Conservation (phyloP, 2,888 invertebrate species). For the Trichogramma evanescens region DNA sequence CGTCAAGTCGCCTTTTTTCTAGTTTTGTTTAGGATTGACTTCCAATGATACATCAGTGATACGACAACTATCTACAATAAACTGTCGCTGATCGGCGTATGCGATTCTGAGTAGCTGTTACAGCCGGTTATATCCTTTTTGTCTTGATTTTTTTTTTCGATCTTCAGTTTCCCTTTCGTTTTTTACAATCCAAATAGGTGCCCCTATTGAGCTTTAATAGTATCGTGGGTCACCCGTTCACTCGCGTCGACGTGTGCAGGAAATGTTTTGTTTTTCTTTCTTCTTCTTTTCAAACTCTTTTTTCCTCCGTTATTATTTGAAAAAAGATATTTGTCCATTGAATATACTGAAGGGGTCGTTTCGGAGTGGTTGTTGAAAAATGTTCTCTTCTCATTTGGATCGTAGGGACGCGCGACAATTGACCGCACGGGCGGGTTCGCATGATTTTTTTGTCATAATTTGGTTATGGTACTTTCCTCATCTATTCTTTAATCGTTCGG, state of each 20-base stretch:
- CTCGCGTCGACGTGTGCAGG: conserved; percentile 41
- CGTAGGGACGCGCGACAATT: conserved; percentile 24
- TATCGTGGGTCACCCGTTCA: conserved; percentile 38
- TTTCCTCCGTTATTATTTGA: conserved; percentile 24
- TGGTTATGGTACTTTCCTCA: not conserved
- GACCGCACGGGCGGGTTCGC: conserved; percentile 24
- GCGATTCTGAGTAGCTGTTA: conserved; percentile 22
- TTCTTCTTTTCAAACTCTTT: conserved; percentile 11
- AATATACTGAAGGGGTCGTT: conserved; percentile 21
- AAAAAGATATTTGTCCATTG: conserved; percentile 17
- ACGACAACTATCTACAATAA: conserved; percentile 8
- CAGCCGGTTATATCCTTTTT: not conserved
- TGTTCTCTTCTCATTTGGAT: conserved; percentile 16
- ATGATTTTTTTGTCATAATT: conserved; percentile 7
- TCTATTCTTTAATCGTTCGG: not conserved
- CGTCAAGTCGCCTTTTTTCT: not conserved
- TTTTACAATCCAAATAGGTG: conserved; percentile 24
- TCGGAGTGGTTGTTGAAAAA: conserved; percentile 16
- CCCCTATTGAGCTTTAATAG: conserved; percentile 20
- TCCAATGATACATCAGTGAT: not conserved
- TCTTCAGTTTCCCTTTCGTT: conserved; percentile 10
- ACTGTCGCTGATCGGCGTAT: conserved; percentile 22
- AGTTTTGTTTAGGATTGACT: not conserved
- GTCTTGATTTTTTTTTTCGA: conserved; percentile 13
- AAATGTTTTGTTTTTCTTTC: conserved; percentile 41